Base-by-base conservation (phyloP, 2,888 invertebrate genomes). In the Galerucella pusilla region DNA sequence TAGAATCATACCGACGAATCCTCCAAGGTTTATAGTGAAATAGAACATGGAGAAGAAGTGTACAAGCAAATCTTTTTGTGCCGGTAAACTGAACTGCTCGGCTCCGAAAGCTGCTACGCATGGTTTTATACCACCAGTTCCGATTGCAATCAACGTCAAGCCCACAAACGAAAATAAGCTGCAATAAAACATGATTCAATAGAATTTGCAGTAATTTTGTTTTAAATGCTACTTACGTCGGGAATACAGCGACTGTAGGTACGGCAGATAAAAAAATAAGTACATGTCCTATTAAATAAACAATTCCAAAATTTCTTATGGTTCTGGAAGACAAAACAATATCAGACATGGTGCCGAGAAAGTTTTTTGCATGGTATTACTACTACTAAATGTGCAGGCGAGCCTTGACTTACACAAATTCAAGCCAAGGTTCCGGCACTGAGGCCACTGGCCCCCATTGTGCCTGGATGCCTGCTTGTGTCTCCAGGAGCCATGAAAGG, bases 61-160 rank as follows among this genome's bases (percentile, higher is more conserved):
- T 81, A 91, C 91, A 20, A 94, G 88, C 68, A 92, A 90, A 75
- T 90, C 89, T 79, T 91, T 91, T 86, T 95, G 92, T 72, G 90
- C 90, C 0, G 92, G 93, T n/a, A 93, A 86, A 12, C 89, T 89
- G 83, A 95, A 94, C 89, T 95, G 96, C 85, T 96, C 96, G 4
- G 95, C 96, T 3, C 96, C 96, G 85, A 96, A 96, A 0, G 96
- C 94, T 10, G 94, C 92, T 0, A 96, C 95, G 84, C 95, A 96
- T 0, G 96, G 95, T 83, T 96, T 96, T 78, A 96, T 95, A 0
- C 95, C 95, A 10, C 96, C 96, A 0, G 95, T 94, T 1, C 96
- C 95, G 20, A 93, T 86, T 0, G 94, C 94, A 77, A 96, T 94
- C 68, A 92, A 83, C 2, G 88, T 83, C 75, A 92, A 83, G 0